Evolutionary conservation across 37 sponge, comb jelly and placozoan species (phyloP).

Genomic region (Ephydatia muelleri): DNA sequence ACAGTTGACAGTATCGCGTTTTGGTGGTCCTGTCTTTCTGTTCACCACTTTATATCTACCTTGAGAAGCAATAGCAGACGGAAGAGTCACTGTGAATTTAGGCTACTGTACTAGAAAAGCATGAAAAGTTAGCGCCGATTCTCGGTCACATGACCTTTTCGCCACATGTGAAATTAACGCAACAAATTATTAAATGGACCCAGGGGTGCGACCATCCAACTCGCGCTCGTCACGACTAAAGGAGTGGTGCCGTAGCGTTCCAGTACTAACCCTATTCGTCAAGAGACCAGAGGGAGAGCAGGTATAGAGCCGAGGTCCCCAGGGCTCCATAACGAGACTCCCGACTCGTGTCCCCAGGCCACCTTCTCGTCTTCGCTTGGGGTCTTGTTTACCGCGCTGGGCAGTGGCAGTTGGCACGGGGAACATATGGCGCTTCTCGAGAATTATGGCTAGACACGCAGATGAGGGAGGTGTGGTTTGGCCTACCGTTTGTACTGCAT

Average conservation of each 20-base stretch:
- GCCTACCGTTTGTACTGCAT: background rate
- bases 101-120: no score
- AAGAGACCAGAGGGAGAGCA: background rate
- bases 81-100: no score
- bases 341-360: conserved; percentile 11
- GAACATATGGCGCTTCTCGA: conserved; percentile 87
- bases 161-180: no score
- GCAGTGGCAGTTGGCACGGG: conserved; percentile 88
- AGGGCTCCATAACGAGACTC: background rate
- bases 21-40: no score
- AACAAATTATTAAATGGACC: no score
- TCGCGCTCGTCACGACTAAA: background rate
- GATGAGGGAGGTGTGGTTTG: conserved; percentile 58
- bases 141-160: no score
- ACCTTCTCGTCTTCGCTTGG: conserved; percentile 71
- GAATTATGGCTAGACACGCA: conserved; percentile 81
- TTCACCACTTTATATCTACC: no score
- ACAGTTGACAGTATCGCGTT: no score
- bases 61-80: no score
- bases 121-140: no score
- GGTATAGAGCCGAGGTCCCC: background rate
- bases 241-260: background rate
- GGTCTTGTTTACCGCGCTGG: conserved; percentile 68
- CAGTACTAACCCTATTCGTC: background rate
- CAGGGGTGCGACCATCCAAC: background rate